phyloP scores from a whole-genome alignment of 2,888 invertebrate genomes.

The Leptopilina drosophilae region DNA sequence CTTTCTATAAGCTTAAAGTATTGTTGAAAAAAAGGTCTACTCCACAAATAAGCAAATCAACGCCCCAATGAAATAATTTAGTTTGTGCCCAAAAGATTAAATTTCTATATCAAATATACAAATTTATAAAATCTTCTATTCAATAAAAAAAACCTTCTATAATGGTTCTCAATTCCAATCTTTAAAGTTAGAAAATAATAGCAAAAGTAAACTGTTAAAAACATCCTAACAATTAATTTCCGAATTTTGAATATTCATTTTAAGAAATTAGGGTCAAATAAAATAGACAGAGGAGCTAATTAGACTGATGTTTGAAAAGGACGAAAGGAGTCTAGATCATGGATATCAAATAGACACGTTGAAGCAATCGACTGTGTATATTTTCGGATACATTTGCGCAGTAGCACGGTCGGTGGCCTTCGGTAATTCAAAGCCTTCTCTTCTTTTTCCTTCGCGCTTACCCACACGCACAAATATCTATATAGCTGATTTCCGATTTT shows the following conservation, averaged over 20 bases:
- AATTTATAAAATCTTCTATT: background rate
- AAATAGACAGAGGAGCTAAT: too few species aligned
- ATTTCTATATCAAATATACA: too few species aligned
- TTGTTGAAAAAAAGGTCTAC: constrained; percentile 58
- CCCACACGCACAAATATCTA: background rate
- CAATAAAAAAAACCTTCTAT: background rate
- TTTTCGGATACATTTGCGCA: constrained; percentile 41
- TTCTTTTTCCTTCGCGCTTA: constrained; percentile 23
- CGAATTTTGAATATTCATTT: too few species aligned
- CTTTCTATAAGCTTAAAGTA: constrained; percentile 62
- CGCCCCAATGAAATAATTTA: background rate
- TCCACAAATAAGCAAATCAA: constrained; percentile 39
- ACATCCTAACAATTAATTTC: too few species aligned
- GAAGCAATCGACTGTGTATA: constrained; percentile 35
- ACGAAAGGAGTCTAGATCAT: constrained; percentile 16
- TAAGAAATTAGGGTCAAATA: too few species aligned
- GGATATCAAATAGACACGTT: constrained; percentile 22
- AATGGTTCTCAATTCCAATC: too few species aligned
- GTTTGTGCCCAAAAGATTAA: too few species aligned
- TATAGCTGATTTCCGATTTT: constrained; percentile 30
- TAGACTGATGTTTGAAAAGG: too few species aligned
- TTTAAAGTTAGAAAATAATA: too few species aligned
- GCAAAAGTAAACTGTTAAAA: too few species aligned
- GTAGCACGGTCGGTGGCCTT: constrained; percentile 32
- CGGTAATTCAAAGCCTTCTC: constrained; percentile 38